phyloP scores from a whole-genome alignment of 2,888 invertebrate species.

The Ashinkailepas kermadecensis region DNA sequence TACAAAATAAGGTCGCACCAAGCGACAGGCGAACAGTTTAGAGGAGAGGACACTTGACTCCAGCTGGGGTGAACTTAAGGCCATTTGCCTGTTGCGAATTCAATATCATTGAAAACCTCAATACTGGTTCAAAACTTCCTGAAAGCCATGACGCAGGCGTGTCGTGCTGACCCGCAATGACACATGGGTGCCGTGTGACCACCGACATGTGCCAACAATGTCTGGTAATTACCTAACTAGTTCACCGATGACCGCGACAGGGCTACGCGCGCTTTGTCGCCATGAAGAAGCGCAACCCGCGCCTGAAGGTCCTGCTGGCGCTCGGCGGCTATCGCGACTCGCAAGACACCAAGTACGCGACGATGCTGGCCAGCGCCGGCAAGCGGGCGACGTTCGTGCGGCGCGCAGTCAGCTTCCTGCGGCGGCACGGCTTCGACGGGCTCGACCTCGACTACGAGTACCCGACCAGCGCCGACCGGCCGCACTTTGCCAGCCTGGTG shows the following conservation, averaged over 20 bases:
- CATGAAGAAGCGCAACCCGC: slow-evolving; percentile 18
- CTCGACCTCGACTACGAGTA: slow-evolving; percentile 27
- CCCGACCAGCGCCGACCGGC: slow-evolving; percentile 18
- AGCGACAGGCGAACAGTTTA: no score
- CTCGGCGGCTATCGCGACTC: slow-evolving; percentile 27
- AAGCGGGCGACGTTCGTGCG: slow-evolving; percentile 7
- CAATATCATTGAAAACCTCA: no score
- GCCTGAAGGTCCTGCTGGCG: slow-evolving; percentile 22
- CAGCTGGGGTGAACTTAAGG: no score
- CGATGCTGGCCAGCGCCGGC: not conserved
- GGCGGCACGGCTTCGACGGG: slow-evolving; percentile 26
- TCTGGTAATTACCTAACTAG: no score
- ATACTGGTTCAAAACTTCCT: no score
- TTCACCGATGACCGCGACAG: not conserved
- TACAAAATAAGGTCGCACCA: no score
- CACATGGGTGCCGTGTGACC: no score
- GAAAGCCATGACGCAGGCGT: no score
- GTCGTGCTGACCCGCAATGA: no score
- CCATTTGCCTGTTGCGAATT: no score
- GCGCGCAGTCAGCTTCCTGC: not conserved
- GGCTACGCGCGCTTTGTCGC: slow-evolving; percentile 23
- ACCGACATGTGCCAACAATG: no score
- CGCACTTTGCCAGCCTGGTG: slow-evolving; percentile 17
- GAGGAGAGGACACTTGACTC: no score
- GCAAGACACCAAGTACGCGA: slow-evolving; percentile 17